phyloP scores from a whole-genome alignment of 2,113 vertebrate genomes.

The Lycaon pictus region DNA sequence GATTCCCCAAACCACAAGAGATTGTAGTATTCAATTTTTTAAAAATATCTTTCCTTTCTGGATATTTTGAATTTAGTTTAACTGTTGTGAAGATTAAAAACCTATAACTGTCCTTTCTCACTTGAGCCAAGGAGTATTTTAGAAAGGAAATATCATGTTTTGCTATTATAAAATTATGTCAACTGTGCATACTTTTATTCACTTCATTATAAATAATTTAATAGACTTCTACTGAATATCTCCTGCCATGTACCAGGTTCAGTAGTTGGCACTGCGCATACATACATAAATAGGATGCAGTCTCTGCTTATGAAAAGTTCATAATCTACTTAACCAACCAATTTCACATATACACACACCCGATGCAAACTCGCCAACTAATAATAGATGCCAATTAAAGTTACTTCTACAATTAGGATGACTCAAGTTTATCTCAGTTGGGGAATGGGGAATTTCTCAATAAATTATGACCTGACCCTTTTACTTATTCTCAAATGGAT shows the following conservation, averaged over 20 bases:
- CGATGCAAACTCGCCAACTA: not conserved
- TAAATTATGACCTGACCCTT: slow-evolving; percentile 69
- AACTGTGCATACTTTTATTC: not conserved
- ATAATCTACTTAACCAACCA: slow-evolving; percentile 18
- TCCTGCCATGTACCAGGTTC: slow-evolving; percentile 17
- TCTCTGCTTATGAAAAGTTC: not conserved
- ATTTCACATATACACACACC: not conserved
- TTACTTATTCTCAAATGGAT: slow-evolving; percentile 58
- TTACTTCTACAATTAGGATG: slow-evolving; percentile 30
- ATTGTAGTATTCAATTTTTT: not conserved
- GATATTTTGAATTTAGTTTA: slow-evolving; percentile 53
- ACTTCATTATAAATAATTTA: slow-evolving; percentile 53
- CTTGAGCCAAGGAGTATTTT: not conserved
- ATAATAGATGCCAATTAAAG: slow-evolving; percentile 44
- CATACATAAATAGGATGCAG: not conserved
- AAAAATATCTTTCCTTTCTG: not conserved
- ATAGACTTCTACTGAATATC: slow-evolving; percentile 37
- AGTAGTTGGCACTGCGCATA: not conserved
- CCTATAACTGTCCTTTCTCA: not conserved
- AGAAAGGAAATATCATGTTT: slow-evolving; percentile 34
- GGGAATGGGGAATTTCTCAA: slow-evolving; percentile 61
- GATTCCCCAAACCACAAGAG: not conserved
- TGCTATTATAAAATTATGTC: not conserved
- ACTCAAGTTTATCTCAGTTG: slow-evolving; percentile 29
- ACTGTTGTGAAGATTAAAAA: not conserved